These are phyloP conservation scores for Pterocles burchelli DNA, from an alignment of 2,113 vertebrate species.

Conservation along the genomic window DNA sequence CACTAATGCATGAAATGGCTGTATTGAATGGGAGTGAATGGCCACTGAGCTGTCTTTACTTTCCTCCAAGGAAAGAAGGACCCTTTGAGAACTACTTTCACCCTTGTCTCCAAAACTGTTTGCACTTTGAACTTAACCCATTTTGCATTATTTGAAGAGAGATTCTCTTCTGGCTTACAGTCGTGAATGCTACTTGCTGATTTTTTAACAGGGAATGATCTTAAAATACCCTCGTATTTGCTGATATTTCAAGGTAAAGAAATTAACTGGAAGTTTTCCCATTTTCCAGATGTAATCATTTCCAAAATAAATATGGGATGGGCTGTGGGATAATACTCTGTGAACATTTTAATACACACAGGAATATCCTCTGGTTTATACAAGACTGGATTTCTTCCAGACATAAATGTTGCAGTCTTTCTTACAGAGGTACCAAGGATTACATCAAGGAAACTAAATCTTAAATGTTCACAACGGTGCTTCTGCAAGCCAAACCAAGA, in stretches of 20 bases:
- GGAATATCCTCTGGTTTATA: conserved; percentile 65
- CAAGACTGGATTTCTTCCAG: conserved; percentile 54
- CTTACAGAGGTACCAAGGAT: not conserved
- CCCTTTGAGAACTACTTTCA: conserved; percentile 1
- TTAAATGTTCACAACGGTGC: not conserved
- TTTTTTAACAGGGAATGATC: conserved; percentile 55
- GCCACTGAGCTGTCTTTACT: not conserved
- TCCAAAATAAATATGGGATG: conserved; percentile 74
- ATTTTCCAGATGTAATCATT: conserved; percentile 74
- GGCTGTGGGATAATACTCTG: conserved; percentile 69
- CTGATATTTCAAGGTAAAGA: conserved; percentile 77
- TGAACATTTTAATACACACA: conserved; percentile 68
- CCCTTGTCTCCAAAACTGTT: conserved; percentile 3
- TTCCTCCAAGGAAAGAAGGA: not conserved
- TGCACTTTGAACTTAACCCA: not conserved
- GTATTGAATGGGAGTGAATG: not conserved
- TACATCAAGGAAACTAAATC: not conserved
- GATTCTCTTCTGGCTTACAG: conserved; percentile 47
- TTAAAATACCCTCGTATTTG: conserved; percentile 70
- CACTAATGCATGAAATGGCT: not conserved
- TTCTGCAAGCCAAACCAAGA: not conserved
- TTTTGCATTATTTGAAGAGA: conserved; percentile 54
- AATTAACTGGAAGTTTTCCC: conserved; percentile 75
- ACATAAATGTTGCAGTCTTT: not conserved
- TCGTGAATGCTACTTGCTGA: conserved; percentile 49